Conservation (phyloP, 2,113 vertebrate genomes). For the Drymodes brunneopygia region DNA sequence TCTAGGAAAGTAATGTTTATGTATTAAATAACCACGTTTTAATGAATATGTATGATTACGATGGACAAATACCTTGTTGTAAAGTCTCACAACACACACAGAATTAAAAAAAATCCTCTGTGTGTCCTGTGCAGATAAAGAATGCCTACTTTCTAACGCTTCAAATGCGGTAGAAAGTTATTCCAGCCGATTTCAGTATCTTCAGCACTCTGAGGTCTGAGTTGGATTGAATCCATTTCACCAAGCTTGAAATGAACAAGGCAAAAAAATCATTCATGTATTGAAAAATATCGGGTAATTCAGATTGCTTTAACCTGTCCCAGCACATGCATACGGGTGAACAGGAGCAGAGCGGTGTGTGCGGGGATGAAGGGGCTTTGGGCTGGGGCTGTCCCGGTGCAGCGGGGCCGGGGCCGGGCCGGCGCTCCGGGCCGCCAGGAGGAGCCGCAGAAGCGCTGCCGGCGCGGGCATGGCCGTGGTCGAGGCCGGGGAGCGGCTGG, state of each 20-base stretch:
- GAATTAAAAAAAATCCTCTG: neutral
- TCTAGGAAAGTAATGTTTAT: neutral
- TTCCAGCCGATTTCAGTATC: neutral
- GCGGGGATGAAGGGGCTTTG: neutral
- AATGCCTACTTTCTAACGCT: neutral
- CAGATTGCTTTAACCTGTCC: neutral
- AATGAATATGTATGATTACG: neutral
- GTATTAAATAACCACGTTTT: neutral
- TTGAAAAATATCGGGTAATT: neutral
- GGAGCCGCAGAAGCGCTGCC: neutral
- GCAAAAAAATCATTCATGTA: neutral
- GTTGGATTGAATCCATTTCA: neutral
- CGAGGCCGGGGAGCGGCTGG: neutral
- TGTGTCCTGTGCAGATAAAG: neutral
- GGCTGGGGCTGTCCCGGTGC: neutral
- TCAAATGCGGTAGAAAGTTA: neutral
- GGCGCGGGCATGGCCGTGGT: neutral
- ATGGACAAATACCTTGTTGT: neutral
- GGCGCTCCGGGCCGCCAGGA: neutral
- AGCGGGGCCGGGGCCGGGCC: too few species aligned
- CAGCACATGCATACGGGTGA: neutral
- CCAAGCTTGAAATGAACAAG: neutral
- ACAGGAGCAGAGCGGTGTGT: neutral
- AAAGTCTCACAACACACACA: neutral
- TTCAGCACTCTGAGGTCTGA: neutral